Percentiles rank a stretch among this genome's conserved stretches.
Conservation (phyloP, 2,888 invertebrate species). For the Lasioglossum zephyrum region DNA sequence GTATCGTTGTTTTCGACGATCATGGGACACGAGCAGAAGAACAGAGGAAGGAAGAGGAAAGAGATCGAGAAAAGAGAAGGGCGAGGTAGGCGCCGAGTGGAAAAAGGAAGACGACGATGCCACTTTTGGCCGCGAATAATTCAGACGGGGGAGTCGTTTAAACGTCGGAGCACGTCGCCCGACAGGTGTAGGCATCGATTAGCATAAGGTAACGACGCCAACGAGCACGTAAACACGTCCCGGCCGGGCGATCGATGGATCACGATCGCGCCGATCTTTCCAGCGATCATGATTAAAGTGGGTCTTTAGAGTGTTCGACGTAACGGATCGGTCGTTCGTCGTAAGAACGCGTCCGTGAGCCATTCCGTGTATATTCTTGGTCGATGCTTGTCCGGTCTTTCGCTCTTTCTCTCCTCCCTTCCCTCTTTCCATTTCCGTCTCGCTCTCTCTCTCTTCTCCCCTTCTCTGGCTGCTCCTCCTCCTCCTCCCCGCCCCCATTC, state of each 20-base stretch:
- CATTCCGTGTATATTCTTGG: slow-evolving; percentile 54
- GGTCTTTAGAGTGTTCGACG: slow-evolving; percentile 68
- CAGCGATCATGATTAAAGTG: slow-evolving; percentile 73
- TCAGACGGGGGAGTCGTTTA: slow-evolving; percentile 72
- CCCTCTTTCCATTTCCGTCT: slow-evolving; percentile 16
- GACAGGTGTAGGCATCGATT: slow-evolving; percentile 81
- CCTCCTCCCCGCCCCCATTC: not conserved
- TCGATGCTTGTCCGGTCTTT: slow-evolving; percentile 34
- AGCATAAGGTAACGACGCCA: slow-evolving; percentile 81
- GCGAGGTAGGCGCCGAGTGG: slow-evolving; percentile 50
- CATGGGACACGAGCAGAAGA: not conserved
- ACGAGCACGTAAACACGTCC: slow-evolving; percentile 76
- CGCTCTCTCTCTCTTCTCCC: not conserved
- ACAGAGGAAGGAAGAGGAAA: not conserved
- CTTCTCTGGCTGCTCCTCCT: not conserved
- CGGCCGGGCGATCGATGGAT: slow-evolving; percentile 72
- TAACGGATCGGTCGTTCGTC: slow-evolving; percentile 67
- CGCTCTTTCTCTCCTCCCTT: slow-evolving; percentile 16
- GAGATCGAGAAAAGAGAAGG: slow-evolving; percentile 12
- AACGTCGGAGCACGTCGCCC: slow-evolving; percentile 72
- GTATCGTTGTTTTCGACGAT: not conserved
- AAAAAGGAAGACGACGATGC: slow-evolving; percentile 53
- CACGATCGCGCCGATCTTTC: slow-evolving; percentile 74
- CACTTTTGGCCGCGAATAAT: slow-evolving; percentile 72
- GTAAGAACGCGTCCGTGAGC: slow-evolving; percentile 55